Evolutionary conservation across 2,797 vertebrate species (phyloP).

Genomic region (Fistularia commersonii): DNA sequence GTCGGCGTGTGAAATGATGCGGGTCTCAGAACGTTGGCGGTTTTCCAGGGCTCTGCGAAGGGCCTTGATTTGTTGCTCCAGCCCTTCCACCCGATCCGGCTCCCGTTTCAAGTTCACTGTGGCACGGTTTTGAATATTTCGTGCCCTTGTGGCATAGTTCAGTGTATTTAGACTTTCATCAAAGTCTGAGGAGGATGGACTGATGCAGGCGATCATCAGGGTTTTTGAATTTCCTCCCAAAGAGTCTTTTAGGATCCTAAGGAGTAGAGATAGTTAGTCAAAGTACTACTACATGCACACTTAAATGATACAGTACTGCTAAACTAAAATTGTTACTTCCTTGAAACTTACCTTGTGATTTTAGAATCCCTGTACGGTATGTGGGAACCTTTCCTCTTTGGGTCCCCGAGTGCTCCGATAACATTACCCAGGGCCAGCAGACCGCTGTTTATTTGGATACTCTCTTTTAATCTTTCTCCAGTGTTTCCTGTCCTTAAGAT

Average conservation of each 20-base stretch:
- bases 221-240: conserved; percentile 96
- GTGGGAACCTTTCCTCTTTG: conserved; percentile 88
- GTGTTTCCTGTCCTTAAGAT: conserved; percentile 91
- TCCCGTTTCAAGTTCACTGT: conserved; percentile 88
- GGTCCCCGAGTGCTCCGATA: conserved; percentile 92
- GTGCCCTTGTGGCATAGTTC: conserved; percentile 90
- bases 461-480: conserved; percentile 92
- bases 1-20: conserved; percentile 84
- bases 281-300: neutral
- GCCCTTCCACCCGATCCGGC: conserved; percentile 81
- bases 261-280: neutral
- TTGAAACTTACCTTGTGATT: conserved; percentile 87
- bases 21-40: conserved; percentile 91
- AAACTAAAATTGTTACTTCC: too few species aligned
- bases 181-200: conserved; percentile 92
- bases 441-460: conserved; percentile 96
- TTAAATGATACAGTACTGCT: neutral
- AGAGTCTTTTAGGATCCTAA: conserved; percentile 94
- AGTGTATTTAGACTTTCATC: conserved; percentile 93
- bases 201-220: conserved; percentile 95
- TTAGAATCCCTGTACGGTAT: conserved; percentile 97
- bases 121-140: conserved; percentile 92
- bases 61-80: conserved; percentile 83
- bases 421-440: conserved; percentile 94
- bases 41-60: conserved; percentile 86